Evolutionary conservation across 2,797 vertebrate genomes (phyloP).

Genomic region (Leuciscus waleckii): DNA sequence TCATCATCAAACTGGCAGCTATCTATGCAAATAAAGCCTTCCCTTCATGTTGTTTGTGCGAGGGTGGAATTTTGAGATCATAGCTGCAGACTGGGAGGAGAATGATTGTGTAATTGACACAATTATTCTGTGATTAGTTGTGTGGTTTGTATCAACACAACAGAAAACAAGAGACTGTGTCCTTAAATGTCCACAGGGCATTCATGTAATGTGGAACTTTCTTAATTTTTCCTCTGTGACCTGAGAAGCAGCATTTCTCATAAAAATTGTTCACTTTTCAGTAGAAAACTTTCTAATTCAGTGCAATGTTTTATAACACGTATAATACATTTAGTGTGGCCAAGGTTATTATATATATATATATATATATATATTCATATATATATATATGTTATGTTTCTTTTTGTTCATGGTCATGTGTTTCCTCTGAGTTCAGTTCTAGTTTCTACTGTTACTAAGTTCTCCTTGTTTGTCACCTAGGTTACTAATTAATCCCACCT

Average conservation of each 20-base stretch:
- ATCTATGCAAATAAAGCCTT: background rate
- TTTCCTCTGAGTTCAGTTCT: too few species aligned
- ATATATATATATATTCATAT: too few species aligned
- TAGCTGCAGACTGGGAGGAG: conserved; percentile 10
- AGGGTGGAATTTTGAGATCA: background rate
- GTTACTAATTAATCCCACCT: too few species aligned
- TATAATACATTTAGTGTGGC: too few species aligned
- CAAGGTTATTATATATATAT: too few species aligned
- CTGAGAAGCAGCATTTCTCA: conserved; percentile 16
- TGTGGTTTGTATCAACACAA: background rate
- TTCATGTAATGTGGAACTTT: background rate
- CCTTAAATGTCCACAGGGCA: background rate
- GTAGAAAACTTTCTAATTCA: background rate
- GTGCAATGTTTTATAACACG: background rate
- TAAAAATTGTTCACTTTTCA: background rate
- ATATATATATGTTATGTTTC: too few species aligned
- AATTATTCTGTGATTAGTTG: background rate
- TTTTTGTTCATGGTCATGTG: too few species aligned
- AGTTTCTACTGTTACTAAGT: too few species aligned
- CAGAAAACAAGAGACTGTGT: background rate
- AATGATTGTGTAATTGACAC: background rate
- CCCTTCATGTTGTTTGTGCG: background rate
- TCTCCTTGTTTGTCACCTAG: too few species aligned
- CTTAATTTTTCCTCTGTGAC: conserved; percentile 38
- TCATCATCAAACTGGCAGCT: background rate